A percentile compares a stretch with the other conserved stretches of the same genome.
Conservation (phyloP, 2,888 invertebrate genomes). For the Uloborus plumipes region DNA sequence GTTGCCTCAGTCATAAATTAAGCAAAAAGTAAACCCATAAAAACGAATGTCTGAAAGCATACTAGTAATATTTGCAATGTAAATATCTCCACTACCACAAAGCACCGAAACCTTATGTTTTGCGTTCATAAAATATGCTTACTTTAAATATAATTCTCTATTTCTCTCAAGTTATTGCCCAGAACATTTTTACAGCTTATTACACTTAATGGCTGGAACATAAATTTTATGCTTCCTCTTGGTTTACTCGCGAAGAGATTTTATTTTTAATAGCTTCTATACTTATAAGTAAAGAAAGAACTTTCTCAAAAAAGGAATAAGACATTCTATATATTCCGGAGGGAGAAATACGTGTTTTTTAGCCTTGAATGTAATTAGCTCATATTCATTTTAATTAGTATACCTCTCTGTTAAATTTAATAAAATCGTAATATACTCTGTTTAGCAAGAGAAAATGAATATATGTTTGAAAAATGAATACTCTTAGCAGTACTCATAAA, state of each 20-base stretch:
- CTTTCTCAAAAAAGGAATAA: conserved; percentile 1
- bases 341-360: neutral
- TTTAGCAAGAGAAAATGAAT: too few species aligned
- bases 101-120: neutral
- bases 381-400: conserved; percentile 3
- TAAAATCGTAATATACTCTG: too few species aligned
- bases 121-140: conserved; percentile 24
- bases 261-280: neutral
- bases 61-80: neutral
- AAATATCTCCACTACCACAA: neutral
- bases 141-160: conserved; percentile 28
- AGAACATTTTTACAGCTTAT: conserved; percentile 13
- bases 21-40: too few species aligned
- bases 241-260: conserved; percentile 1
- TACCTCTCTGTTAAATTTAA: too few species aligned
- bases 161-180: conserved; percentile 16
- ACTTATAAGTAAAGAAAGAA: neutral
- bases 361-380: neutral
- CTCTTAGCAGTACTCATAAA: too few species aligned
- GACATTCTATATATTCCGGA: neutral
- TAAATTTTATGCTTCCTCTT: conserved; percentile 32
- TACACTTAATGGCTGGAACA: conserved; percentile 34
- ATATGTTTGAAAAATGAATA: too few species aligned
- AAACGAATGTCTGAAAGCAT: too few species aligned
- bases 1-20: too few species aligned